Evolutionary conservation across 2,113 vertebrate genomes (phyloP).

Genomic region (Camelus dromedarius): DNA sequence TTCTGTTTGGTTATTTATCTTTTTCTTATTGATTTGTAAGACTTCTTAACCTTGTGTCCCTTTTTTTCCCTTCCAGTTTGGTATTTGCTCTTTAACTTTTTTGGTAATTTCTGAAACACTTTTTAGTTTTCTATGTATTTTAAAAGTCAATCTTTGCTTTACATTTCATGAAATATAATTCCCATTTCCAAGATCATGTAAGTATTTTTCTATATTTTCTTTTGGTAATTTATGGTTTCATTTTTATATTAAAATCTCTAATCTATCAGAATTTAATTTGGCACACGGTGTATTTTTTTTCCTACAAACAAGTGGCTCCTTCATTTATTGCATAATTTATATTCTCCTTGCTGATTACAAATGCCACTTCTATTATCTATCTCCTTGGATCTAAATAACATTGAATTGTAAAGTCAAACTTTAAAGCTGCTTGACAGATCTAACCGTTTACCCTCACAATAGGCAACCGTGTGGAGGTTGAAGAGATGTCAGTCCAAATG

Average conservation of each 20-base stretch:
- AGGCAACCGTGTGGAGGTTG: neutral
- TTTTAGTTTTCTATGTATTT: conserved; percentile 1
- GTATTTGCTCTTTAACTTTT: neutral
- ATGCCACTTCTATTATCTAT: conserved; percentile 33
- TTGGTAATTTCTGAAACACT: conserved; percentile 31
- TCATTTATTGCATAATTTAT: conserved; percentile 26
- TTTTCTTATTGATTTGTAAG: conserved; percentile 31
- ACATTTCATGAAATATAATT: conserved; percentile 31
- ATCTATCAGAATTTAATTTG: conserved; percentile 46
- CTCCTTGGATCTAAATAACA: neutral
- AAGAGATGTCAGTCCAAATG: conserved; percentile 15
- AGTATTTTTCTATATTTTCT: neutral
- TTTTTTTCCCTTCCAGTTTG: conserved; percentile 16
- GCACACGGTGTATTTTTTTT: neutral
- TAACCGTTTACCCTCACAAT: conserved; percentile 9
- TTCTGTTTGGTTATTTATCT: neutral
- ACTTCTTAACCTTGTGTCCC: neutral
- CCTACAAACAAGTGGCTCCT: neutral
- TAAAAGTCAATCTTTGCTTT: conserved; percentile 34
- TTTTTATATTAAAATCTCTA: conserved; percentile 53
- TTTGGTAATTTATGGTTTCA: conserved; percentile 38
- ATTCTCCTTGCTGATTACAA: neutral
- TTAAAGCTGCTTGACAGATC: neutral
- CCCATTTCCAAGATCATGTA: neutral
- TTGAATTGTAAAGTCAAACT: conserved; percentile 50